A percentile compares a stretch with the other conserved stretches of the same genome.
Evolutionary conservation across 2,888 invertebrate genomes (phyloP).

Genomic region (Drosophila subsilvestris): DNA sequence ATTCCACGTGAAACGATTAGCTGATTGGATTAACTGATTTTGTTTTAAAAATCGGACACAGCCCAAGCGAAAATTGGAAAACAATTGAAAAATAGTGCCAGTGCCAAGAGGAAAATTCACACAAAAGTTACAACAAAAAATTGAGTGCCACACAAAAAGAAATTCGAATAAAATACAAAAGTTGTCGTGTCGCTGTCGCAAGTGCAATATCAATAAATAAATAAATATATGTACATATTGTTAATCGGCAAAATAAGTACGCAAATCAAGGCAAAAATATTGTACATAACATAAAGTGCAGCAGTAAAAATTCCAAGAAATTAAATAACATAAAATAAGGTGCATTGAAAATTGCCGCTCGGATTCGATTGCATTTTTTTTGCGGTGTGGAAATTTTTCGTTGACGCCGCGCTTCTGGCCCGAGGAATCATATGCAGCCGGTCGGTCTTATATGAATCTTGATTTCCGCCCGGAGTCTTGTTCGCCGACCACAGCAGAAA

Average conservation of each 20-base stretch:
- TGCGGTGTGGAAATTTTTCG: constrained; percentile 39
- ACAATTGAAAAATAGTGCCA: constrained; percentile 40
- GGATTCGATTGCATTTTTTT: constrained; percentile 31
- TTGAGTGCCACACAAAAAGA: constrained; percentile 13
- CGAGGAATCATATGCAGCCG: constrained; percentile 26
- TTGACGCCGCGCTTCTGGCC: constrained; percentile 24
- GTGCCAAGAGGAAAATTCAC: constrained; percentile 47
- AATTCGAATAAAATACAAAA: constrained; percentile 60
- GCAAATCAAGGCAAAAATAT: constrained; percentile 42
- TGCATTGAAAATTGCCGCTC: constrained; percentile 7
- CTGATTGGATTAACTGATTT: constrained; percentile 65
- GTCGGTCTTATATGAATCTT: constrained; percentile 30
- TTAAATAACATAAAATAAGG: constrained; percentile 11
- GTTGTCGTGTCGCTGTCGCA: constrained; percentile 41
- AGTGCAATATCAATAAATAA: constrained; percentile 57
- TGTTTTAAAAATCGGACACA: constrained; percentile 80
- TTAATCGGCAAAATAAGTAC: constrained; percentile 41
- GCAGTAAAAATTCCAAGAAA: constrained; percentile 21
- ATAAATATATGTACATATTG: constrained; percentile 43
- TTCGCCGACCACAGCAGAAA: constrained; percentile 27
- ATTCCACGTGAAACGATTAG: constrained; percentile 21
- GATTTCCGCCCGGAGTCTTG: constrained; percentile 58
- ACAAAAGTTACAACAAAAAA: constrained; percentile 13
- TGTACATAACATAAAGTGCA: constrained; percentile 25
- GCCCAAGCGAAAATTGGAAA: constrained; percentile 46